Evolutionary conservation across 2,888 invertebrate genomes (phyloP).

Genomic region (Eristalinus sepulchralis): DNA sequence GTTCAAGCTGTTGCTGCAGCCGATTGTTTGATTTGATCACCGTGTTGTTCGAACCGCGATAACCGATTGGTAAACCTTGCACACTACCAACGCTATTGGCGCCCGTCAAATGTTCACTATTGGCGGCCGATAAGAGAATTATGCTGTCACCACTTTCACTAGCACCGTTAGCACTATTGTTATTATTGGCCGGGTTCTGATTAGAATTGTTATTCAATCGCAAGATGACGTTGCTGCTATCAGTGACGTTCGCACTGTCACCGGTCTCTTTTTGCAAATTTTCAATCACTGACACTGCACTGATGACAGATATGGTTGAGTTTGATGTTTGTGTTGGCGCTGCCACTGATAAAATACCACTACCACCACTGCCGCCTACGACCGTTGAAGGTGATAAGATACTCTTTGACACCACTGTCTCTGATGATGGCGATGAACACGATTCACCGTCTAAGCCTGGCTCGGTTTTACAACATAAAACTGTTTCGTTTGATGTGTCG

Average conservation of each 20-base stretch:
- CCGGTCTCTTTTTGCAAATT: conserved; percentile 65
- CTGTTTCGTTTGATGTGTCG: conserved; percentile 79
- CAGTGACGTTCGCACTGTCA: conserved; percentile 56
- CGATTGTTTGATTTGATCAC: conserved; percentile 77
- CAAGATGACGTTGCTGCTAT: conserved; percentile 52
- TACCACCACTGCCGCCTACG: conserved; percentile 18
- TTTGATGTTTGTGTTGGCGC: conserved; percentile 46
- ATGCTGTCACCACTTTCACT: conserved; percentile 66
- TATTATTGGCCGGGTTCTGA: conserved; percentile 59
- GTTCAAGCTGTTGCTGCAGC: conserved; percentile 73
- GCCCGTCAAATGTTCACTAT: conserved; percentile 37
- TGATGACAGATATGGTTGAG: conserved; percentile 60
- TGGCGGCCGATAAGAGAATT: conserved; percentile 61
- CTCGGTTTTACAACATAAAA: conserved; percentile 73
- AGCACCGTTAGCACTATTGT: conserved; percentile 29
- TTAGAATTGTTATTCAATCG: conserved; percentile 65
- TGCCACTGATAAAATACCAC: conserved; percentile 16
- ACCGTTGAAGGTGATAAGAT: conserved; percentile 53
- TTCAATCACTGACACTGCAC: conserved; percentile 68
- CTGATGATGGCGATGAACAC: conserved; percentile 21
- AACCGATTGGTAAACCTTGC: conserved; percentile 75
- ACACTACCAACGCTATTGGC: conserved; percentile 8
- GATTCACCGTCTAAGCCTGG: conserved; percentile 59
- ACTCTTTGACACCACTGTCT: conserved; percentile 61
- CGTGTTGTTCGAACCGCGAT: conserved; percentile 79